Evolutionary conservation across 1,140 invertebrate genomes (phyloP).

Genomic region (Macrobrachium nipponense): DNA sequence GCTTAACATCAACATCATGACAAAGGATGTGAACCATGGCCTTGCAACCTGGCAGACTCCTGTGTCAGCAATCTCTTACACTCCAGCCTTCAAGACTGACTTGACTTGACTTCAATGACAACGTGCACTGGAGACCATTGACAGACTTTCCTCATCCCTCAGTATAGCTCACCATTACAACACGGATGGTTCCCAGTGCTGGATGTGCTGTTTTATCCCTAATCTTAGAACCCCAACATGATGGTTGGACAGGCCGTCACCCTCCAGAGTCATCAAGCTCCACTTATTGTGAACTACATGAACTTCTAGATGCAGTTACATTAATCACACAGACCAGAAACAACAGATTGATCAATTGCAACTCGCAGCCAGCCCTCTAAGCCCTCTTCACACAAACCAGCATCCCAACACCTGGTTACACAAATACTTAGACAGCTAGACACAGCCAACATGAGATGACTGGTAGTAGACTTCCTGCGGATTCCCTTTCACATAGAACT

Average conservation of each 20-base stretch:
- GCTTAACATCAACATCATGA: neutral
- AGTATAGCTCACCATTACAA: neutral
- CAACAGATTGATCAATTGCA: neutral
- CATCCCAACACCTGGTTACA: too few relatives aligned
- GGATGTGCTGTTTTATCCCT: neutral
- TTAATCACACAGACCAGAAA: neutral
- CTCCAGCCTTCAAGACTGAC: too few relatives aligned
- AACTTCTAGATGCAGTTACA: constrained; percentile 5
- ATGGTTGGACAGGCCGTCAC: neutral
- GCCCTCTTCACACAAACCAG: too few relatives aligned
- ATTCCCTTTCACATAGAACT: too few relatives aligned
- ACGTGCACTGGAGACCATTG: neutral
- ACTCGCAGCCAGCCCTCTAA: constrained; percentile 9
- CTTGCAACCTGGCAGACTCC: too few relatives aligned
- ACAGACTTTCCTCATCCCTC: too few relatives aligned
- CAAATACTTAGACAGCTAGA: too few relatives aligned
- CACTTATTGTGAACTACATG: too few relatives aligned
- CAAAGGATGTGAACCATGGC: neutral
- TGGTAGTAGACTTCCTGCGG: too few relatives aligned
- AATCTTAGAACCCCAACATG: neutral
- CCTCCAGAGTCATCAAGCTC: neutral
- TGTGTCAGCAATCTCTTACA: too few relatives aligned
- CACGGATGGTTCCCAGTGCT: neutral
- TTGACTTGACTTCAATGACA: too few relatives aligned
- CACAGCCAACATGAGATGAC: too few relatives aligned